A percentile compares a stretch with the other conserved stretches of the same genome.
Conservation (phyloP, 1,140 invertebrate species). For the Geopemphigus sp. region DNA sequence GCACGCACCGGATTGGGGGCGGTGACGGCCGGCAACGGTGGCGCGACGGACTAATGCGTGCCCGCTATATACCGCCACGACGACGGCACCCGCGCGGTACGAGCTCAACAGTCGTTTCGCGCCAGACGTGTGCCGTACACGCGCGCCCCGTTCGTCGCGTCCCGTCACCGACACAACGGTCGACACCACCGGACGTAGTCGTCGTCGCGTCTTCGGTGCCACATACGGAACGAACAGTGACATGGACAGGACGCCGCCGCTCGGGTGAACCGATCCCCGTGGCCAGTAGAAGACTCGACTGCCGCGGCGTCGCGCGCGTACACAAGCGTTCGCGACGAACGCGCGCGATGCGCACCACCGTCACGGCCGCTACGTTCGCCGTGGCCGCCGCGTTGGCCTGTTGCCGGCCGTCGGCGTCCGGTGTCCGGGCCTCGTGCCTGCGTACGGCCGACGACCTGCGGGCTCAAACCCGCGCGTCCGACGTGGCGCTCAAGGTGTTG, state of each 20-base stretch:
- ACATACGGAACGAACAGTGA: no score
- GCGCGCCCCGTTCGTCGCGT: neutral
- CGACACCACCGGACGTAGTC: no score
- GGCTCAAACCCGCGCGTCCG: constrained; percentile 23
- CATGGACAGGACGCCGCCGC: neutral
- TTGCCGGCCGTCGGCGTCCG: neutral
- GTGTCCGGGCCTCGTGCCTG: constrained; percentile 8
- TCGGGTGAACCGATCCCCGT: no score
- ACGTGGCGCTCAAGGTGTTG: constrained; percentile 19
- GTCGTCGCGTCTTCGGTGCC: no score
- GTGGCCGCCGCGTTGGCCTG: neutral
- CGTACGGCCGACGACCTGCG: constrained; percentile 15
- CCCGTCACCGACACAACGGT: neutral
- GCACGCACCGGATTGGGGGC: neutral
- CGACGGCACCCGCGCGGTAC: neutral
- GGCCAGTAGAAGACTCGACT: neutral
- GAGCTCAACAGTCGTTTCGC: constrained; percentile 45
- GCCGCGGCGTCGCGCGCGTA: neutral
- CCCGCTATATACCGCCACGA: no score
- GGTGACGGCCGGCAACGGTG: no score
- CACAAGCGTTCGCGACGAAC: no score
- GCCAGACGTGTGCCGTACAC: constrained; percentile 29
- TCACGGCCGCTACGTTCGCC: neutral
- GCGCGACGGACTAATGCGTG: no score
- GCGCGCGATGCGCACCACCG: no score